Evolutionary conservation across 1,140 invertebrate species (phyloP).

Genomic region (Ceratosolen fusciceps): DNA sequence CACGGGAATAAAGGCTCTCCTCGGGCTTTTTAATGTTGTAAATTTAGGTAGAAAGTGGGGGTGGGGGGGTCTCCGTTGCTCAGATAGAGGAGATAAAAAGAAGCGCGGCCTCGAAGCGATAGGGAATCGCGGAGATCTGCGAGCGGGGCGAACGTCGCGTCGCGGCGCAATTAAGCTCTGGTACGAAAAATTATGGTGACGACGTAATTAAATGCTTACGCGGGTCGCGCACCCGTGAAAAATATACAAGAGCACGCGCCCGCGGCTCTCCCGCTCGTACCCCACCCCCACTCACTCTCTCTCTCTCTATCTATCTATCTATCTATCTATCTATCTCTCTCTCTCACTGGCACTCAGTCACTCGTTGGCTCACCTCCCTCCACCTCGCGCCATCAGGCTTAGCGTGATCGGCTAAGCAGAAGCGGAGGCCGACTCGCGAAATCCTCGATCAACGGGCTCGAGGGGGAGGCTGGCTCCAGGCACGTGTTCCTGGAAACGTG

Average conservation of each 20-base stretch:
- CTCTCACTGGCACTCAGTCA: background rate
- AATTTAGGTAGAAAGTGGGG: background rate
- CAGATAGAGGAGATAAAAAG: too few species aligned
- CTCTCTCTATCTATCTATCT: background rate
- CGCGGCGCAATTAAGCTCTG: background rate
- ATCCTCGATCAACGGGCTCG: background rate
- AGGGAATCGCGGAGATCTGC: background rate
- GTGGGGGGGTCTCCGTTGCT: background rate
- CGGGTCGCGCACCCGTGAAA: background rate
- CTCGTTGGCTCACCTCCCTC: background rate
- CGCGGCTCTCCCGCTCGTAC: background rate
- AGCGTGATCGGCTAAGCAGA: background rate
- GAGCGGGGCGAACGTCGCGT: background rate
- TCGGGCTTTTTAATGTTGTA: background rate
- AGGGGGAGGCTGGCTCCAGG: background rate
- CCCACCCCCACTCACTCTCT: background rate
- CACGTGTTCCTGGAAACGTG: background rate
- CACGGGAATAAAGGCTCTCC: too few species aligned
- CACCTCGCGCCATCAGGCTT: background rate
- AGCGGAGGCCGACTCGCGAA: background rate
- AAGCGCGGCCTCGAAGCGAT: background rate
- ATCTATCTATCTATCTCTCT: background rate
- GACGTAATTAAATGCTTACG: conserved; percentile 1
- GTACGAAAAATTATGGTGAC: background rate
- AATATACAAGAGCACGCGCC: background rate